These are phyloP conservation scores for Metopolophium dirhodum DNA, from an alignment of 1,140 invertebrate species.

Conservation along the genomic window DNA sequence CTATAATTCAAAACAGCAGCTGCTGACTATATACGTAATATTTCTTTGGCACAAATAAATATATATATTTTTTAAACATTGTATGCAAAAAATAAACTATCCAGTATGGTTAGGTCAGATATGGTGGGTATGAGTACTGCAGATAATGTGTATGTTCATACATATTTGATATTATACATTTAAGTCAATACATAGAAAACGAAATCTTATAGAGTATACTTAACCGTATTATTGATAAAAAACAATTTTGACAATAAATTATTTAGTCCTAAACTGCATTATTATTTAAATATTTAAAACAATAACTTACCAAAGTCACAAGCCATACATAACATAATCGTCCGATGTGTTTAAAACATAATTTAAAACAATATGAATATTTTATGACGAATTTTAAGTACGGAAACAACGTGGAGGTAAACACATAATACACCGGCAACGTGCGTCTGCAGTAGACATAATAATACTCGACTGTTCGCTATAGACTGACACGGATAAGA, in stretches of 20 bases:
- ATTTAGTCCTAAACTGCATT: not conserved
- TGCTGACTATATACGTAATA: not conserved
- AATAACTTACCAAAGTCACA: slow-evolving; percentile 39
- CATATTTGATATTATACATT: not conserved
- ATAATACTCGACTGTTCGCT: not conserved
- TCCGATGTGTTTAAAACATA: not conserved
- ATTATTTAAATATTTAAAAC: not conserved
- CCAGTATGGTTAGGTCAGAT: not conserved
- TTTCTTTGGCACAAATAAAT: not conserved
- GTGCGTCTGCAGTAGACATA: slow-evolving; percentile 28
- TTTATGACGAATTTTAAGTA: not conserved
- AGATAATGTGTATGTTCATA: not conserved
- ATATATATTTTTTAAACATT: not conserved
- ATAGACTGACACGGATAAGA: slow-evolving; percentile 32
- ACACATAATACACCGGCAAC: slow-evolving; percentile 22
- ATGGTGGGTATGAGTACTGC: not conserved
- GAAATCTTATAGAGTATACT: not conserved
- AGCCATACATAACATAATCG: slow-evolving; percentile 43
- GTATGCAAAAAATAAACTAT: not conserved
- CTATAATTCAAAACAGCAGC: not conserved
- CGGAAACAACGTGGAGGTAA: not conserved
- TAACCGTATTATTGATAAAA: not conserved
- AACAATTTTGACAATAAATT: not conserved
- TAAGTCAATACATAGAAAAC: not conserved
- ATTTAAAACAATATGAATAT: not conserved